Percentiles rank a stretch among this genome's conserved stretches.
phyloP scores from a whole-genome alignment of 2,888 invertebrate species.

The Notodonta dromedarius region DNA sequence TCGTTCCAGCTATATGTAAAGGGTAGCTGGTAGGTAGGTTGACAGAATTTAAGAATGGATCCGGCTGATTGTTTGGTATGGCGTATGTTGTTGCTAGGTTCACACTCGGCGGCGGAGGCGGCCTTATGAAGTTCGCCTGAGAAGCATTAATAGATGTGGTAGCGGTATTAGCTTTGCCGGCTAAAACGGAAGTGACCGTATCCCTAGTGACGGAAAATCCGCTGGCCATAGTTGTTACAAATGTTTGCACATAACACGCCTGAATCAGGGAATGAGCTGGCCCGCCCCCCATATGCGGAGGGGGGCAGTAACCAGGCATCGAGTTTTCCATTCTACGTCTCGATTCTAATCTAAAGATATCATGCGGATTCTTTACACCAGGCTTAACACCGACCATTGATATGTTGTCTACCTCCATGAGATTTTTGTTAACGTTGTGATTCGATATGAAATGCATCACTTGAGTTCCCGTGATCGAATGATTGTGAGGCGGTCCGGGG shows the following conservation, averaged over 20 bases:
- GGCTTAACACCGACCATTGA: slow-evolving; percentile 79
- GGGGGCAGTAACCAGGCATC: slow-evolving; percentile 80
- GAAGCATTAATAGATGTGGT: slow-evolving; percentile 90
- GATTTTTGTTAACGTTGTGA: slow-evolving; percentile 78
- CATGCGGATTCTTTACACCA: slow-evolving; percentile 56
- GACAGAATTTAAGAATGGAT: slow-evolving; percentile 77
- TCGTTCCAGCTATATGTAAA: slow-evolving; percentile 76
- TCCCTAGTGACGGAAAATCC: slow-evolving; percentile 91
- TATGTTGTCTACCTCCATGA: slow-evolving; percentile 82
- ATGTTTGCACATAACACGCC: slow-evolving; percentile 74
- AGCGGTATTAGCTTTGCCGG: slow-evolving; percentile 90
- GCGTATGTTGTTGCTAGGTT: slow-evolving; percentile 74
- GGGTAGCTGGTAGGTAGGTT: slow-evolving; percentile 77
- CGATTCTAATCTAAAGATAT: slow-evolving; percentile 58
- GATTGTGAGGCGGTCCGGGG: slow-evolving; percentile 66
- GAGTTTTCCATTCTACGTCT: slow-evolving; percentile 65
- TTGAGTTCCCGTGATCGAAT: slow-evolving; percentile 69
- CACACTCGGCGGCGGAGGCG: slow-evolving; percentile 70
- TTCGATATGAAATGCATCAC: slow-evolving; percentile 82
- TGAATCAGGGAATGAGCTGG: slow-evolving; percentile 74
- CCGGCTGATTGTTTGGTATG: slow-evolving; percentile 77
- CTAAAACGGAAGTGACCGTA: slow-evolving; percentile 91
- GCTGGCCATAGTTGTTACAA: slow-evolving; percentile 85
- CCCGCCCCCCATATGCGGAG: slow-evolving; percentile 76
- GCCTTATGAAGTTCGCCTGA: slow-evolving; percentile 73